These are phyloP conservation scores for Bombylius major DNA, from an alignment of 2,888 invertebrate genomes.

Conservation along the genomic window DNA sequence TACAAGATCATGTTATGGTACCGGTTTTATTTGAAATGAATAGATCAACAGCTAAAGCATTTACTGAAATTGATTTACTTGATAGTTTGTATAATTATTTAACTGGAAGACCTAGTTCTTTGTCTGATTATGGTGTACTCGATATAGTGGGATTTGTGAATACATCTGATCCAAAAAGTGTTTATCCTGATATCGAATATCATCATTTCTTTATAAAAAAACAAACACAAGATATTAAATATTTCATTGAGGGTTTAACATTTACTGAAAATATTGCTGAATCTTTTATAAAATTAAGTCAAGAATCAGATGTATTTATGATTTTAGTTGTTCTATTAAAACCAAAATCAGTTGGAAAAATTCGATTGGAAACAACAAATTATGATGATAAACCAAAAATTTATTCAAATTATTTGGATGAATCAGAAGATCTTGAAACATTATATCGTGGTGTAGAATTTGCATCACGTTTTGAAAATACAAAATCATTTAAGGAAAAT, in stretches of 20 bases:
- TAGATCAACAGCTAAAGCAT: slow-evolving; percentile 15
- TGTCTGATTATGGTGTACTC: background rate
- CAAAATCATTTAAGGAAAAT: slow-evolving; percentile 9
- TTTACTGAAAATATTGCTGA: background rate
- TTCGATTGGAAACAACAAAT: slow-evolving; percentile 40
- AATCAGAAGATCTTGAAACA: slow-evolving; percentile 35
- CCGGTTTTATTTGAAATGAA: slow-evolving; percentile 31
- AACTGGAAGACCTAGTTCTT: background rate
- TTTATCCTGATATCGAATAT: slow-evolving; percentile 39
- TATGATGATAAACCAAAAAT: slow-evolving; percentile 43
- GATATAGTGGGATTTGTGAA: slow-evolving; percentile 2
- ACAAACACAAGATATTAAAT: slow-evolving; percentile 13
- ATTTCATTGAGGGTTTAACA: too few relatives aligned
- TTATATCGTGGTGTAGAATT: slow-evolving; percentile 39
- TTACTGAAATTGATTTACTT: slow-evolving; percentile 22
- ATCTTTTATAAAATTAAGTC: slow-evolving; percentile 3
- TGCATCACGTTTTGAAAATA: slow-evolving; percentile 22
- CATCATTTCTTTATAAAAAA: slow-evolving; percentile 31
- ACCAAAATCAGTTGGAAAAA: slow-evolving; percentile 36
- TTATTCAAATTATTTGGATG: slow-evolving; percentile 42
- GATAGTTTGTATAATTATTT: slow-evolving; percentile 36
- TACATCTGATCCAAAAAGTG: slow-evolving; percentile 15
- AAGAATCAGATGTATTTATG: background rate
- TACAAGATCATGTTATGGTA: slow-evolving; percentile 68
- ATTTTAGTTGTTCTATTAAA: slow-evolving; percentile 24